Evolutionary conservation across 2,113 vertebrate genomes (phyloP).

Genomic region (Plecturocebus donacophilus): DNA sequence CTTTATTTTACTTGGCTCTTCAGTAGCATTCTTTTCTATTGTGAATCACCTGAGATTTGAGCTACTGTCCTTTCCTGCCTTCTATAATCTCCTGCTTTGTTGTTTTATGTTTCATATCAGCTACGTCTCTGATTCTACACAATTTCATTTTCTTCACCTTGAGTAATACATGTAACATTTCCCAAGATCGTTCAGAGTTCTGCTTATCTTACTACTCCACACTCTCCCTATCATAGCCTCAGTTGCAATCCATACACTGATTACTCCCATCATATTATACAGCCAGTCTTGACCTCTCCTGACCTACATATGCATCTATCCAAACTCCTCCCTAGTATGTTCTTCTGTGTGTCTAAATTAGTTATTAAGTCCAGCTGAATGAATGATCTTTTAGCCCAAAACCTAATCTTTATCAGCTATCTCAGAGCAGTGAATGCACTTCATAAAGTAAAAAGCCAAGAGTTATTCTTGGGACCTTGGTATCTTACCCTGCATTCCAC

Average conservation of each 20-base stretch:
- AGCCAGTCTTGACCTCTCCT: not conserved
- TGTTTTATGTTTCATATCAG: not conserved
- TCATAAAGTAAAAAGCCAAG: not conserved
- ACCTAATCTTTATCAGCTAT: not conserved
- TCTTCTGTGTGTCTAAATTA: constrained; percentile 3
- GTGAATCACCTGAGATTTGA: not conserved
- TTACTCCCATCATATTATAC: not conserved
- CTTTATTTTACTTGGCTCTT: not conserved
- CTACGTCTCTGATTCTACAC: not conserved
- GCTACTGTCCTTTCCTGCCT: not conserved
- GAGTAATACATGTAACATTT: not conserved
- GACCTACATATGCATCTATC: not conserved
- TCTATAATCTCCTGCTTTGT: not conserved
- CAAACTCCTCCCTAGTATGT: not conserved
- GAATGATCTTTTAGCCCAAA: not conserved
- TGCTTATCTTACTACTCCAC: not conserved
- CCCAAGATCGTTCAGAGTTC: not conserved
- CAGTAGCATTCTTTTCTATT: not conserved
- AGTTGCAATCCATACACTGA: not conserved
- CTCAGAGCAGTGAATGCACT: not conserved
- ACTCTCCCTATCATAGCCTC: not conserved
- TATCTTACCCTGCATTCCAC: not conserved
- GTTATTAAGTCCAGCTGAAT: not conserved
- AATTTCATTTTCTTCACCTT: constrained; percentile 22
- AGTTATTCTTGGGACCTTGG: not conserved